Percentiles rank a stretch among this genome's conserved stretches.
phyloP scores from a whole-genome alignment of 1,140 invertebrate species.

The Ladona fulva region DNA sequence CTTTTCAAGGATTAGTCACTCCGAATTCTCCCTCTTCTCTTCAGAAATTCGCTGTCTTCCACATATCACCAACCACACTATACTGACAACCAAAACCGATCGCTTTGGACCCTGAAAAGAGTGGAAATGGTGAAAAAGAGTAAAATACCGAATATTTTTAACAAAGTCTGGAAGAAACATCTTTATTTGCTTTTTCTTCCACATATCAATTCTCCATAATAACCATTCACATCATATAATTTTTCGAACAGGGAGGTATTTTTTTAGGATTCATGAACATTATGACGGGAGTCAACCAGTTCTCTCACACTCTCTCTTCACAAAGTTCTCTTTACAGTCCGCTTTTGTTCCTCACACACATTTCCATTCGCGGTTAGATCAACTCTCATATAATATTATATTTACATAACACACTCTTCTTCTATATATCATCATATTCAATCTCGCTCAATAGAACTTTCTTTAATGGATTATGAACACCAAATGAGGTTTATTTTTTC shows the following conservation, averaged over 20 bases:
- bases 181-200: neutral
- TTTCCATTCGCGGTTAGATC: neutral
- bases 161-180: slow-evolving; percentile 9
- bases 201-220: neutral
- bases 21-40: no score
- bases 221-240: slow-evolving; percentile 7
- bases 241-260: slow-evolving; percentile 7
- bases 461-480: slow-evolving; percentile 2
- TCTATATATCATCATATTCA: neutral
- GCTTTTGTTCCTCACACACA: neutral
- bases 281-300: neutral
- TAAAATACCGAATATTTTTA: neutral
- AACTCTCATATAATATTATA: neutral
- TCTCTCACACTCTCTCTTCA: neutral
- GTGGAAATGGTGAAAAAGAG: neutral
- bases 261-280: neutral
- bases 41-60: no score
- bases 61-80: no score
- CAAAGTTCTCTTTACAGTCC: neutral
- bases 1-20: no score
- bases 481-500: neutral
- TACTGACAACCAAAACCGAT: no score
- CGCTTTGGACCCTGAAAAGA: no score
- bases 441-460: neutral
- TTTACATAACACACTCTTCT: neutral